phyloP scores from a whole-genome alignment of 1,140 invertebrate genomes.

The Diuraphis noxia region DNA sequence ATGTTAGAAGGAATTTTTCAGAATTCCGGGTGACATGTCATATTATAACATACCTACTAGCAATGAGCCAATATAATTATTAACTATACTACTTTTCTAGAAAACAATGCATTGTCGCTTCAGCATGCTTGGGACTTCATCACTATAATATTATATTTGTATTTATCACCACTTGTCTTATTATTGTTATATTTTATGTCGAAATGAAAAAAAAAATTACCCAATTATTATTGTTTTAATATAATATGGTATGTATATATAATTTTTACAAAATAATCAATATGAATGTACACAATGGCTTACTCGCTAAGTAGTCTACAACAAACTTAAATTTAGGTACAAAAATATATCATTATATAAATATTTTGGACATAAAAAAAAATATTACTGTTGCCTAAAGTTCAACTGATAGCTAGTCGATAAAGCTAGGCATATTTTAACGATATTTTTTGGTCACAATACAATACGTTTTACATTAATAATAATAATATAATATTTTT shows the following conservation, averaged over 20 bases:
- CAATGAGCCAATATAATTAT: background rate
- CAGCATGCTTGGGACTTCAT: background rate
- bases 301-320: constrained; percentile 26
- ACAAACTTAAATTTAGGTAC: constrained; percentile 43
- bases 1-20: background rate
- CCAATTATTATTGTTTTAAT: background rate
- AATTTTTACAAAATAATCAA: constrained; percentile 26
- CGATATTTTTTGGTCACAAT: background rate
- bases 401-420: background rate
- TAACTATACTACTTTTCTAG: background rate
- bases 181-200: background rate
- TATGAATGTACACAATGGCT: constrained; percentile 19
- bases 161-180: background rate
- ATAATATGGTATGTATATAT: constrained; percentile 17
- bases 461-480: background rate
- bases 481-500: background rate
- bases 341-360: constrained; percentile 36
- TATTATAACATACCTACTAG: background rate
- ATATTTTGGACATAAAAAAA: constrained; percentile 1
- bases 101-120: too few species aligned
- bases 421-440: background rate
- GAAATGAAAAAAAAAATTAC: background rate
- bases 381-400: background rate
- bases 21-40: background rate
- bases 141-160: background rate